Evolutionary conservation across 2,888 invertebrate species (phyloP).

Genomic region (Euzophera pinguis): DNA sequence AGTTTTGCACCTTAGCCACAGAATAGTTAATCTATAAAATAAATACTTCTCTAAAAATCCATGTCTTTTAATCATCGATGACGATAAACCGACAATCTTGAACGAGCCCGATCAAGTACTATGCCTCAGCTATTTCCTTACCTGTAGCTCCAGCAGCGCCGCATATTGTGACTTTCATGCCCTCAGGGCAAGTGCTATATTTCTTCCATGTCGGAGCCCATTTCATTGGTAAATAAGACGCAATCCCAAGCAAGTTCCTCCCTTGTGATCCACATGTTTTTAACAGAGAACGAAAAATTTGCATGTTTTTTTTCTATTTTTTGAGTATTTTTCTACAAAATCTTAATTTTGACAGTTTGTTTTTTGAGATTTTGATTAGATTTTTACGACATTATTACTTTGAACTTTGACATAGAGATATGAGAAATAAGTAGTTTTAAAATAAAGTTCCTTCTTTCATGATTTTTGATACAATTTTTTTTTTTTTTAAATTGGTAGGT

Average conservation of each 20-base stretch:
- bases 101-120: too few relatives aligned
- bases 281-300: slow-evolving; percentile 20
- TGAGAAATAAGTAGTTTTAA: neutral
- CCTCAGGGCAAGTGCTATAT: slow-evolving; percentile 51
- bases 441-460: too few relatives aligned
- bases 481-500: too few relatives aligned
- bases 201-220: slow-evolving; percentile 13
- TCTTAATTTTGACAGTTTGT: slow-evolving; percentile 4
- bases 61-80: too few relatives aligned
- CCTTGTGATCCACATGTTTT: slow-evolving; percentile 17
- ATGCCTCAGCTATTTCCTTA: slow-evolving; percentile 20
- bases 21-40: too few relatives aligned
- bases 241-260: slow-evolving; percentile 11
- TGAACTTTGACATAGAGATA: neutral
- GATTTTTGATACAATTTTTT: too few relatives aligned
- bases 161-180: slow-evolving; percentile 77
- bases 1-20: too few relatives aligned
- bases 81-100: too few relatives aligned
- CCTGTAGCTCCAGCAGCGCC: slow-evolving; percentile 77
- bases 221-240: slow-evolving; percentile 6
- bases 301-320: slow-evolving; percentile 26
- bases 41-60: too few relatives aligned
- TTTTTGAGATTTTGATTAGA: neutral
- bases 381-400: neutral
- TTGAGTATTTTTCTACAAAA: neutral